phyloP scores from a whole-genome alignment of 2,888 invertebrate genomes.

The Amiota communis region DNA sequence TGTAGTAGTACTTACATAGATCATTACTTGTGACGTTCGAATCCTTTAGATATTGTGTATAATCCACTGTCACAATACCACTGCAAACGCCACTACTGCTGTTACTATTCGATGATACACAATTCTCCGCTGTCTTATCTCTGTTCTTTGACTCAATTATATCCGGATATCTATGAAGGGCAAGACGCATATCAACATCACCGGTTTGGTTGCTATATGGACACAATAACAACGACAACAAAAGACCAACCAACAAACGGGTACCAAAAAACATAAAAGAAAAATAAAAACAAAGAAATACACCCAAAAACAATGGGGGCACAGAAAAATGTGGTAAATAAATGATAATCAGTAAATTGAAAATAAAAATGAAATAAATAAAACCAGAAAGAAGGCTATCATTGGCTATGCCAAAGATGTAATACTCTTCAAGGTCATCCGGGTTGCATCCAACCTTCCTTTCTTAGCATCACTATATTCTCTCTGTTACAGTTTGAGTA shows the following conservation, averaged over 20 bases:
- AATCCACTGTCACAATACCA: constrained; percentile 68
- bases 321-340: neutral
- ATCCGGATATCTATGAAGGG: constrained; percentile 39
- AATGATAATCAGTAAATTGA: neutral
- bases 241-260: constrained; percentile 11
- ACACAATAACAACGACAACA: constrained; percentile 36
- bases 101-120: constrained; percentile 56
- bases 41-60: constrained; percentile 72
- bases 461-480: too few species aligned
- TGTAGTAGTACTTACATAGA: constrained; percentile 68
- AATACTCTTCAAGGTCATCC: too few species aligned
- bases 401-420: too few species aligned
- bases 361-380: too few species aligned
- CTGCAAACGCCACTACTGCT: constrained; percentile 64
- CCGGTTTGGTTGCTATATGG: constrained; percentile 2
- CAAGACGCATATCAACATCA: constrained; percentile 68
- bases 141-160: constrained; percentile 26
- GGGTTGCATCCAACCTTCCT: too few species aligned
- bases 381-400: too few species aligned
- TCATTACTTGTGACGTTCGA: constrained; percentile 68
- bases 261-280: constrained; percentile 14
- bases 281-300: constrained; percentile 17
- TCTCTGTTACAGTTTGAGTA: too few species aligned
- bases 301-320: neutral
- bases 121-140: constrained; percentile 45